Conservation (phyloP, 2,113 vertebrate species). For the Trematomus loennbergii region DNA sequence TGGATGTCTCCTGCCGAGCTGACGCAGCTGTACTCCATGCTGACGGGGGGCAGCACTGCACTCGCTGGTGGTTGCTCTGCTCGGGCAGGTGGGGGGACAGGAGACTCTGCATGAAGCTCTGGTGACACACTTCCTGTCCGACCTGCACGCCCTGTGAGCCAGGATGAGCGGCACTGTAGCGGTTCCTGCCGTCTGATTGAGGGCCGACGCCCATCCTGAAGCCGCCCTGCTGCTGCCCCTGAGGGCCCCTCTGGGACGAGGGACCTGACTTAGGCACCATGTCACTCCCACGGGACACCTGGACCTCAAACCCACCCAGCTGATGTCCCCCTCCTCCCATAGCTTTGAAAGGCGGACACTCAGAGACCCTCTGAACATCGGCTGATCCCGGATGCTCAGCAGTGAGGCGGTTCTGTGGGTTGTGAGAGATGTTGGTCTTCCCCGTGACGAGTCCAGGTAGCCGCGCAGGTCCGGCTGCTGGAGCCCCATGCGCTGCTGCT, state of each 20-base stretch:
- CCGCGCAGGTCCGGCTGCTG: constrained; percentile 93
- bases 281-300: constrained; percentile 92
- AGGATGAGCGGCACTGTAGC: constrained; percentile 84
- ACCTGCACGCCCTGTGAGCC: constrained; percentile 89
- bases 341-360: constrained; percentile 93
- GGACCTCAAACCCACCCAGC: constrained; percentile 88
- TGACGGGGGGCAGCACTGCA: constrained; percentile 91
- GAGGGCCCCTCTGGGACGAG: constrained; percentile 88
- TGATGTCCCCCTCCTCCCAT: constrained; percentile 82
- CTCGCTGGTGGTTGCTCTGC: constrained; percentile 91
- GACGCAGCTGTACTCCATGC: constrained; percentile 92
- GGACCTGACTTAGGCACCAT: constrained; percentile 86
- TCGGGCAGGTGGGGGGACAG: constrained; percentile 92
- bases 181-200: constrained; percentile 88
- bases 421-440: constrained; percentile 89
- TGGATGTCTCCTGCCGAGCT: constrained; percentile 92
- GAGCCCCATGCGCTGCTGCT: constrained; percentile 87
- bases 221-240: constrained; percentile 85
- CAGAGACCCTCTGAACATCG: constrained; percentile 90
- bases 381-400: constrained; percentile 86
- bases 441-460: constrained; percentile 91
- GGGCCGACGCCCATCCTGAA: constrained; percentile 90
- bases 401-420: constrained; percentile 88
- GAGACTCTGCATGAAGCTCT: constrained; percentile 97
- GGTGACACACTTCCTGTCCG: constrained; percentile 93